Percentiles rank a stretch among this genome's conserved stretches.
phyloP scores from a whole-genome alignment of 2,888 invertebrate species.

The Zygothrica quintamaculata region DNA sequence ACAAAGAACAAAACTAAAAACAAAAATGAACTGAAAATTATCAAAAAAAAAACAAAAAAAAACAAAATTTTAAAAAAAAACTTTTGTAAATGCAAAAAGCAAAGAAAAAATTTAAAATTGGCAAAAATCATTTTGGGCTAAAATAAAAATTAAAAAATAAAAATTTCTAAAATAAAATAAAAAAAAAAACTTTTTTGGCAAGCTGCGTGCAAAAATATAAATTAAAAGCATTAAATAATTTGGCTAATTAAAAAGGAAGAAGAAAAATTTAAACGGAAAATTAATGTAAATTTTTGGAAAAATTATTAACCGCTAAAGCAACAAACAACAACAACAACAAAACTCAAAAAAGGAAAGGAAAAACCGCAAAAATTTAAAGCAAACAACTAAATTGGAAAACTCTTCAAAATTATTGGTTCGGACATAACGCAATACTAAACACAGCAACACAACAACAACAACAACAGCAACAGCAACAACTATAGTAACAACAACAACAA shows the following conservation, averaged over 20 bases:
- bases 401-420: constrained; percentile 85
- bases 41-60: too few species aligned
- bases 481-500: constrained; percentile 41
- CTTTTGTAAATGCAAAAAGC: constrained; percentile 50
- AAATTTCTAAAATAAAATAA: constrained; percentile 22
- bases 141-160: constrained; percentile 32
- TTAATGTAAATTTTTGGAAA: constrained; percentile 65
- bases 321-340: constrained; percentile 44
- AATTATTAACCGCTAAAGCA: constrained; percentile 13
- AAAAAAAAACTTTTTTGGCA: constrained; percentile 60
- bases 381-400: constrained; percentile 81
- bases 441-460: constrained; percentile 72
- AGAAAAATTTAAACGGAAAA: constrained; percentile 23
- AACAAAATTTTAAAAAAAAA: constrained; percentile 22
- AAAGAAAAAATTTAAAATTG: constrained; percentile 64
- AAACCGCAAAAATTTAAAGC: constrained; percentile 80
- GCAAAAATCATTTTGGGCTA: constrained; percentile 66
- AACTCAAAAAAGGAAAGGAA: constrained; percentile 57
- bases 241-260: constrained; percentile 49
- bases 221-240: constrained; percentile 34
- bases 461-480: constrained; percentile 42
- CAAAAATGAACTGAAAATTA: constrained; percentile 61
- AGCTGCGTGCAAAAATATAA: constrained; percentile 46
- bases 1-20: constrained; percentile 15
- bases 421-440: constrained; percentile 82